Evolutionary conservation across 2,797 vertebrate species (phyloP).

Genomic region (Loris lydekkerianus): DNA sequence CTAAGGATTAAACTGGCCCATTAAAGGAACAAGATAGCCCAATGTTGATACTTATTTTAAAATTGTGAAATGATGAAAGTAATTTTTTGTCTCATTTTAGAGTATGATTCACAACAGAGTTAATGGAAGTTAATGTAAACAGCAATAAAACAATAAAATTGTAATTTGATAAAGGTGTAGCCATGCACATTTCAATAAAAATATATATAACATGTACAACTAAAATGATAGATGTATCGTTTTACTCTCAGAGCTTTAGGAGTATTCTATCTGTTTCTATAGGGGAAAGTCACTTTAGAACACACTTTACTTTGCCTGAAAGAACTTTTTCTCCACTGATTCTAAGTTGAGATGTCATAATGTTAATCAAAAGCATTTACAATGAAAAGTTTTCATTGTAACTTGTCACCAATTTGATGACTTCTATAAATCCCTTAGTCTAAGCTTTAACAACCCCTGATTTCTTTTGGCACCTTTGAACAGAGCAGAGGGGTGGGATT

Average conservation of each 20-base stretch:
- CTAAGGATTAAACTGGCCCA: conserved; percentile 89
- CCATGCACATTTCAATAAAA: conserved; percentile 84
- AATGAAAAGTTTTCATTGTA: conserved; percentile 74
- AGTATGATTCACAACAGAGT: conserved; percentile 87
- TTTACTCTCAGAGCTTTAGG: conserved; percentile 83
- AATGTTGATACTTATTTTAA: conserved; percentile 86
- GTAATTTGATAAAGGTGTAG: conserved; percentile 86
- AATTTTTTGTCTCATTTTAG: conserved; percentile 87
- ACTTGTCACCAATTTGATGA: conserved; percentile 71
- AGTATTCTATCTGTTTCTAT: conserved; percentile 76
- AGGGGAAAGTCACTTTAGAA: conserved; percentile 10
- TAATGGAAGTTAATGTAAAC: conserved; percentile 91
- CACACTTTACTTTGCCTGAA: conserved; percentile 70
- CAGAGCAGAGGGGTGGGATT: conserved; percentile 74
- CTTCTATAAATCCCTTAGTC: conserved; percentile 67
- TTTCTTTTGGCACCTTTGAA: conserved; percentile 79
- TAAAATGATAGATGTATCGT: conserved; percentile 84
- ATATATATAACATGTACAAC: conserved; percentile 79
- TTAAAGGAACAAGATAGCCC: conserved; percentile 85
- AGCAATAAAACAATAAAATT: conserved; percentile 85
- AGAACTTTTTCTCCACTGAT: conserved; percentile 64
- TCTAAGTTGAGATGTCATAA: conserved; percentile 59
- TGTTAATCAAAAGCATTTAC: conserved; percentile 74
- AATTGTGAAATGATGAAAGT: conserved; percentile 88
- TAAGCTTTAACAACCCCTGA: conserved; percentile 74